Evolutionary conservation across 2,888 invertebrate genomes (phyloP).

Genomic region (Apoderus coryli): DNA sequence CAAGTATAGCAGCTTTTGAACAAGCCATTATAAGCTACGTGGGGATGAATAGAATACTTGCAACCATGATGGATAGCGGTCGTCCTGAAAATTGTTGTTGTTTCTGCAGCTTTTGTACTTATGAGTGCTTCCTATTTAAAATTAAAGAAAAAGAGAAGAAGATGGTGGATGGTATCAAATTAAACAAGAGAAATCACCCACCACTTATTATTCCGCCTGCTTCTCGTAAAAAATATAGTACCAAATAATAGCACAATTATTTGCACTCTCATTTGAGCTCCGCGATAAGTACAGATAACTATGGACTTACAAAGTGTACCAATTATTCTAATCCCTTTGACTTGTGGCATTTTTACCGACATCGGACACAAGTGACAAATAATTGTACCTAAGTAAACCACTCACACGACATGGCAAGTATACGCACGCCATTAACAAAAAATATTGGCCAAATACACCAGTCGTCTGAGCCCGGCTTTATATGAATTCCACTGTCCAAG

Average conservation of each 20-base stretch:
- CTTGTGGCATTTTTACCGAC: constrained; percentile 7
- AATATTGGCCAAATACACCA: constrained; percentile 3
- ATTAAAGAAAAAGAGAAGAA: too few species aligned
- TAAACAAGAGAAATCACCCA: too few species aligned
- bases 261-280: constrained; percentile 6
- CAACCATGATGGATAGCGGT: constrained; percentile 2
- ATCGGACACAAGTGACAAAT: constrained; percentile 6
- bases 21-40: neutral
- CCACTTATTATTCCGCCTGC: too few species aligned
- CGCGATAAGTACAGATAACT: constrained; percentile 4
- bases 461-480: constrained; percentile 2
- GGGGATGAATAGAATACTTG: constrained; percentile 1
- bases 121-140: too few species aligned
- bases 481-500: too few species aligned
- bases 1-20: neutral
- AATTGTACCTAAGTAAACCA: constrained; percentile 3
- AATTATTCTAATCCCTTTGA: constrained; percentile 2
- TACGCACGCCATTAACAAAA: constrained; percentile 1
- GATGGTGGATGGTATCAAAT: too few species aligned
- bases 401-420: constrained; percentile 3
- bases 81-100: constrained; percentile 1
- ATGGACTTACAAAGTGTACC: constrained; percentile 8
- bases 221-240: constrained; percentile 2
- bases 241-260: constrained; percentile 2
- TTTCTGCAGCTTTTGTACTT: too few species aligned